Base-by-base conservation (phyloP, 1,140 invertebrate species). In the Danaus plexippus region DNA sequence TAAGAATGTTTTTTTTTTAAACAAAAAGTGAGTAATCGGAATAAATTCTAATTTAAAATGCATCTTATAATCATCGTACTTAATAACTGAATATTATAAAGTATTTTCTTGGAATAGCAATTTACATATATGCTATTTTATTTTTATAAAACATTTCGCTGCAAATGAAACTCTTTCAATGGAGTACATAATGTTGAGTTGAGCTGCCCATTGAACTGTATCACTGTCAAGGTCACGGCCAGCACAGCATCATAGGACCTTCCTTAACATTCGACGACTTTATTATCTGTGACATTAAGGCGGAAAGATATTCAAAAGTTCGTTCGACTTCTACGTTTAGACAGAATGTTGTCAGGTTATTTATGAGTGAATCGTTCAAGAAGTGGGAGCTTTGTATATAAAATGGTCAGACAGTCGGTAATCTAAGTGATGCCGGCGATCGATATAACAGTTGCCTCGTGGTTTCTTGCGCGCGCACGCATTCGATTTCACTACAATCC, bases 191-290 rank as follows among this genome's bases (percentile, higher is more conserved):
- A 77, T 79, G 77, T 79, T 75, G 69, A 77, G 61, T 80, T 79
- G 69, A 66, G 71, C 59, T 73, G 67, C 67, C 64, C 67, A 67
- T 66, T 67, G 66, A 71, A 63, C 68, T 61, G 64, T 75, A 74
- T 85, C 77, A 85, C 78, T 77, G 81, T 74, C 80, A 85, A 85
- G 81, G 80, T 77, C 73, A 61, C 49, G 61, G 52, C 48, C 60
- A 11, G 49, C 73, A 71, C 75, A 77, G 73, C 74, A 76, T 77
- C 65, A 68, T 57, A 59, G 52, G 47, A 41, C 46, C 52, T 55
- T 47, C 42, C 12, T 60, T 53, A 32, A 51, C 43, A 43, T 22
- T 53, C 43, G 32, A n/a, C 11, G 13, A 13, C 9, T 11, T 54
- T 32, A 32, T 32, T 32, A 32, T 32, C 22, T 32, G 4, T 32